A percentile compares a stretch with the other conserved stretches of the same genome.
These are phyloP conservation scores for Periophthalmus modestus DNA, from an alignment of 2,113 vertebrate species.

Conservation along the genomic window DNA sequence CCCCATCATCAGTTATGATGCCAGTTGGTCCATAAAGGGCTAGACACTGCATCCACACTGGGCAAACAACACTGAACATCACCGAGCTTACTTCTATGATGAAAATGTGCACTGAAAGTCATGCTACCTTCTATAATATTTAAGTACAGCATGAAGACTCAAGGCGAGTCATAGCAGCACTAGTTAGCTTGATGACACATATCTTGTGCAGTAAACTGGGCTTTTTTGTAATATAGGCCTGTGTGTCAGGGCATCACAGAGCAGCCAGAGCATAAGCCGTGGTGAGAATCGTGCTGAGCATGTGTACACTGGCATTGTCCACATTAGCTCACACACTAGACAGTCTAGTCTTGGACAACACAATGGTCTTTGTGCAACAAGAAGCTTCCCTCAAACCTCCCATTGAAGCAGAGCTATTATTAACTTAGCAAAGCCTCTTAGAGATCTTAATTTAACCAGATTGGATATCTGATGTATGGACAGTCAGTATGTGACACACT, in stretches of 20 bases:
- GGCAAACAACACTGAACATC: too few species aligned
- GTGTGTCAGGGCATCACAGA: conserved; percentile 58
- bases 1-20: neutral
- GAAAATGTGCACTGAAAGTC: neutral
- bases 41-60: neutral
- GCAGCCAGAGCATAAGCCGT: conserved; percentile 45
- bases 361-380: conserved; percentile 43
- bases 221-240: conserved; percentile 62
- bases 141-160: neutral
- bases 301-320: conserved; percentile 42
- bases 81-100: neutral
- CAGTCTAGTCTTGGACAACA: conserved; percentile 37
- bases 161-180: conserved; percentile 26
- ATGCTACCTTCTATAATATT: neutral
- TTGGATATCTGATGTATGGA: conserved; percentile 74
- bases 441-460: conserved; percentile 79
- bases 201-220: conserved; percentile 43
- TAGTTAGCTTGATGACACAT: conserved; percentile 28
- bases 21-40: neutral
- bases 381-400: conserved; percentile 45
- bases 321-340: conserved; percentile 31
- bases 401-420: conserved; percentile 71
- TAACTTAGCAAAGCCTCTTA: conserved; percentile 82
- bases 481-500: conserved; percentile 60
- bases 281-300: conserved; percentile 47